phyloP scores from a whole-genome alignment of 2,113 vertebrate species.

The Capra hircus region DNA sequence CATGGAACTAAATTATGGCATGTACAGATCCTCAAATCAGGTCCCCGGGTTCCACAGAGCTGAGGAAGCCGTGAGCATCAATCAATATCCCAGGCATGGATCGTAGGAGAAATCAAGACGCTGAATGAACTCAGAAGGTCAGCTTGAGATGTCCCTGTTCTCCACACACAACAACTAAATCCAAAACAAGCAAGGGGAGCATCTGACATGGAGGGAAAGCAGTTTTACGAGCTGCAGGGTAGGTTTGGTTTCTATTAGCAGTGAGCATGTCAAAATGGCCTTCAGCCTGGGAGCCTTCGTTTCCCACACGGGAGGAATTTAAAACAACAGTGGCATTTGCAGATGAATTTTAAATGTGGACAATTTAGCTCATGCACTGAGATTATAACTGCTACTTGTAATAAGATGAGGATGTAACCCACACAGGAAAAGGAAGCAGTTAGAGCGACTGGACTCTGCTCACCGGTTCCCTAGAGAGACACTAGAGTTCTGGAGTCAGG shows the following conservation, averaged over 20 bases:
- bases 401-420: not conserved
- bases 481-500: accelerated
- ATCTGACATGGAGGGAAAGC: not conserved
- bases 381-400: not conserved
- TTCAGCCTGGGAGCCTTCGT: not conserved
- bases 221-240: accelerated
- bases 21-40: not conserved
- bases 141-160: not conserved
- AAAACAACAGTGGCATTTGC: not conserved
- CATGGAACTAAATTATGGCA: not conserved
- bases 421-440: not conserved
- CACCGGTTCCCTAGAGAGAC: not conserved
- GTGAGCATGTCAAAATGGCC: too few relatives aligned
- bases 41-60: accelerated
- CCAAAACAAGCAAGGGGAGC: not conserved
- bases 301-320: not conserved
- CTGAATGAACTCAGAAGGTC: not conserved
- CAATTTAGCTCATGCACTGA: not conserved
- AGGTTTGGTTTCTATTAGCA: too few relatives aligned
- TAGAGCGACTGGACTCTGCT: not conserved
- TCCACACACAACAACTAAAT: not conserved
- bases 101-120: accelerated
- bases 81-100: accelerated
- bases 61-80: accelerated
- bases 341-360: not conserved